Evolutionary conservation across 2,797 vertebrate genomes (phyloP), one percentile per base, ranked within the genome.

Genomic region (Macropodus opercularis): DNA sequence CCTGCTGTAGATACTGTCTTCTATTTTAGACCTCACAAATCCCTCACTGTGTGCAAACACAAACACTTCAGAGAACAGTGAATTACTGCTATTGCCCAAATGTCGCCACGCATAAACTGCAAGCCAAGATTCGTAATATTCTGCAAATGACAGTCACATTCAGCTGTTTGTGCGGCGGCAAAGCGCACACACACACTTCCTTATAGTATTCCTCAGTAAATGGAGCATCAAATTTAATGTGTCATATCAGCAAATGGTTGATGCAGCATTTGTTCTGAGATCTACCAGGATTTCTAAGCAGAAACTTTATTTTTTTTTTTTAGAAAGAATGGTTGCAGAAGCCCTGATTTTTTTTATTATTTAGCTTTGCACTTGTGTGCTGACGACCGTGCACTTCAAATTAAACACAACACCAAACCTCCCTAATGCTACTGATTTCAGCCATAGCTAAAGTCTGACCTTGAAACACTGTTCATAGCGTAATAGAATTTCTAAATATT

Each of bases 171-270:
- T 72, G 67, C 63, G 48, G 21, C 14, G 51, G 52, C 49, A 71
- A 64, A 65, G 70, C n/a, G n/a, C 69, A 72, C 59, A 65, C 57
- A 46, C 51, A 72, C 75, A 63, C 42, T 40, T 72, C 75, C 63
- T 61, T 36, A 44, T 75, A 53, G 62, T 73, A 57, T 68, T 64
- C 53, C 39, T 76, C 39, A 62, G 23, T 58, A 77, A 77, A 77
- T 63, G 76, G 64, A 73, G 66, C 54, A 63, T 77, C 40, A 19
- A 59, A 59, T 78, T 78, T 65, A 69, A 78, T 79, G 63, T 72
- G 67, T 72, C 62, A 63, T 53, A 77, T 76, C 51, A 64, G 63
- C 24, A 69, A 53, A 72, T 48, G 54, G 56, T 56, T 75, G 43
- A 55, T 72, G 65, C 57, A 69, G 53, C 40, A 18, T 65, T 67